Evolutionary conservation across 2,797 vertebrate genomes (phyloP).

Genomic region (Anguilla marmorata): DNA sequence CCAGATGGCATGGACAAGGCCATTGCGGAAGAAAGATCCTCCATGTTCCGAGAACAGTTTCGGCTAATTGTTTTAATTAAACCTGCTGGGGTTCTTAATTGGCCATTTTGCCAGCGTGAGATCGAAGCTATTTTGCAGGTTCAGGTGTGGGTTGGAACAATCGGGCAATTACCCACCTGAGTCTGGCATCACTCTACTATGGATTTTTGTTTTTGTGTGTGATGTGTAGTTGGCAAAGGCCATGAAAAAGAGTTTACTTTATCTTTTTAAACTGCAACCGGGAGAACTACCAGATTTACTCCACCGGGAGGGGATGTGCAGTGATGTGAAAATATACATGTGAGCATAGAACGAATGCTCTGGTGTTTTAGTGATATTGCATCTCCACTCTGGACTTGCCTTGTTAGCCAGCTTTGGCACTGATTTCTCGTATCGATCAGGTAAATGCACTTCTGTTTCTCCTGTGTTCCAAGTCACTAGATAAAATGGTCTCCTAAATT

Average conservation of each 20-base stretch:
- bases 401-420: neutral
- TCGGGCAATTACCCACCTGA: constrained; percentile 49
- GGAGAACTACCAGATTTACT: neutral
- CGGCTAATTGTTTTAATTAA: constrained; percentile 63
- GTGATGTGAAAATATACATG: neutral
- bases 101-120: constrained; percentile 53
- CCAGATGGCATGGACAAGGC: constrained; percentile 40
- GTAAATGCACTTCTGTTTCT: neutral
- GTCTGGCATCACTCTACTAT: constrained; percentile 13
- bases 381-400: neutral
- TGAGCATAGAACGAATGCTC: neutral
- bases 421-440: neutral
- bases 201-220: constrained; percentile 35
- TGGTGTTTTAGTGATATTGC: too few relatives aligned
- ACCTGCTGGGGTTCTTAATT: constrained; percentile 57
- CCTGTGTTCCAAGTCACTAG: neutral
- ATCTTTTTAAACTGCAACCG: neutral
- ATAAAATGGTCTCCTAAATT: neutral
- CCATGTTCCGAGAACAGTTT: constrained; percentile 40
- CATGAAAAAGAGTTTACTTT: neutral
- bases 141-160: constrained; percentile 55
- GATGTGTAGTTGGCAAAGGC: constrained; percentile 5
- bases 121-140: constrained; percentile 40
- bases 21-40: constrained; percentile 41
- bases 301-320: neutral